These are phyloP conservation scores for Gadus chalcogrammus DNA, from an alignment of 2,113 vertebrate species.

Conservation along the genomic window DNA sequence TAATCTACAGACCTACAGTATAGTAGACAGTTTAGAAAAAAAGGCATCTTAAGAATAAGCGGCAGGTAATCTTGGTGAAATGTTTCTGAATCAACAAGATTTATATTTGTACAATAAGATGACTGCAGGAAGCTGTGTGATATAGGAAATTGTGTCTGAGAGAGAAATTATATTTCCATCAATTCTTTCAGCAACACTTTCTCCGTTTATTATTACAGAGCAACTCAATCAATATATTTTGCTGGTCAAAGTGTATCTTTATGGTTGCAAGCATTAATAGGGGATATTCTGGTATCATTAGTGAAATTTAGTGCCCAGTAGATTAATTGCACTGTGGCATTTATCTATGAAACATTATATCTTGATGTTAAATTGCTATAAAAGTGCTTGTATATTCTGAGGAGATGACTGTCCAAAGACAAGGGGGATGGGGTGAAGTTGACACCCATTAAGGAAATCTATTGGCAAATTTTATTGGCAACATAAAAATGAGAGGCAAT, in stretches of 20 bases:
- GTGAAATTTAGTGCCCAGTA: slow-evolving; percentile 68
- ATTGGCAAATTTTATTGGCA: slow-evolving; percentile 66
- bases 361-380: slow-evolving; percentile 77
- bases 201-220: slow-evolving; percentile 44
- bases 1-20: not conserved
- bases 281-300: slow-evolving; percentile 75
- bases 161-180: slow-evolving; percentile 42
- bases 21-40: not conserved
- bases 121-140: not conserved
- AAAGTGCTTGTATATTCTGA: slow-evolving; percentile 72
- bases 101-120: not conserved
- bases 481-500: slow-evolving; percentile 76
- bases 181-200: slow-evolving; percentile 42
- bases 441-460: slow-evolving; percentile 77
- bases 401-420: slow-evolving; percentile 66
- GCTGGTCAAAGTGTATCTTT: slow-evolving; percentile 61
- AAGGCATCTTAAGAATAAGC: not conserved
- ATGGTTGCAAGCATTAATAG: slow-evolving; percentile 73
- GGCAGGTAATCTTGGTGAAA: not conserved
- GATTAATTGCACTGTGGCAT: slow-evolving; percentile 72
- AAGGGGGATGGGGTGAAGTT: slow-evolving; percentile 60
- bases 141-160: slow-evolving; percentile 18
- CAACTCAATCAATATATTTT: slow-evolving; percentile 56
- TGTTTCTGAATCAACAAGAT: slow-evolving; percentile 3
- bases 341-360: slow-evolving; percentile 79